These are phyloP conservation scores for Octodonta nipae DNA, from an alignment of 2,888 invertebrate genomes.

Conservation along the genomic window DNA sequence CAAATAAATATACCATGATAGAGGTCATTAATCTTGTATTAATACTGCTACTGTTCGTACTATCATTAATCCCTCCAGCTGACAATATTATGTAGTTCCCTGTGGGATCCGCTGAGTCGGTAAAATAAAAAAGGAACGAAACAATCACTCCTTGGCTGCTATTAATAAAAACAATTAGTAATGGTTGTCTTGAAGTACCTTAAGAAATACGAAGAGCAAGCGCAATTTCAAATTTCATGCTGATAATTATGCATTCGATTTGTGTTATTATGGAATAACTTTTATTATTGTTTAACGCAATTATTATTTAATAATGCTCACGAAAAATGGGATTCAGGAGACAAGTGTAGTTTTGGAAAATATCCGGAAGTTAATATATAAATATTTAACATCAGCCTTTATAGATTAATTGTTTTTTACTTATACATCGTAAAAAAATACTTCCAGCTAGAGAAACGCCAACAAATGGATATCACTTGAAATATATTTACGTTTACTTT, in stretches of 20 bases:
- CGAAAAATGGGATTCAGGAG: too few species aligned
- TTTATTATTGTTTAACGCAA: constrained; percentile 9
- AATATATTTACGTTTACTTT: too few species aligned
- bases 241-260: constrained; percentile 35
- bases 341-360: too few species aligned
- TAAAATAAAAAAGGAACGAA: constrained; percentile 13
- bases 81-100: constrained; percentile 17
- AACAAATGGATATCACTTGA: too few species aligned
- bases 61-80: constrained; percentile 27
- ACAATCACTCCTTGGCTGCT: constrained; percentile 17
- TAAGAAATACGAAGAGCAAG: constrained; percentile 21
- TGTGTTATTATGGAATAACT: constrained; percentile 25
- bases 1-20: too few species aligned
- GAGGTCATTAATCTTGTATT: constrained; percentile 25
- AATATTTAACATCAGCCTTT: too few species aligned
- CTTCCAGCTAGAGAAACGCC: too few species aligned
- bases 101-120: neutral
- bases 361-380: too few species aligned
- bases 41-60: constrained; percentile 27
- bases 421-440: too few species aligned
- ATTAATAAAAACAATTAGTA: constrained; percentile 24
- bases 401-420: too few species aligned
- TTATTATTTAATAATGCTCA: too few species aligned
- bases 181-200: constrained; percentile 20
- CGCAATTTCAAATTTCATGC: constrained; percentile 37